phyloP scores from a whole-genome alignment of 2,888 invertebrate species.

The Linnaemya tessellans region DNA sequence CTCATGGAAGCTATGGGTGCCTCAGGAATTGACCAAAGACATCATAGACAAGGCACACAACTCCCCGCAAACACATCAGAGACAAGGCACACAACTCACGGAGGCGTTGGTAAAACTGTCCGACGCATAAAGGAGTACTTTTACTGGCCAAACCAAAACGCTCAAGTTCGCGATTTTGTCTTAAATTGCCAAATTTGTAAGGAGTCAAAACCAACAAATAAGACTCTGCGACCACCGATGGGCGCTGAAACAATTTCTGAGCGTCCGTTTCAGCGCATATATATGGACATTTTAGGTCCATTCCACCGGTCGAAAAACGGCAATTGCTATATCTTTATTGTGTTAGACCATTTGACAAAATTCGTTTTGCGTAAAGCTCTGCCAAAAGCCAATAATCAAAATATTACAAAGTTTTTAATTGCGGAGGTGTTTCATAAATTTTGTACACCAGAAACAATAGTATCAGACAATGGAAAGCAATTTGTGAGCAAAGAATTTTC shows the following conservation, averaged over 20 bases:
- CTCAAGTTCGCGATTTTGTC: background rate
- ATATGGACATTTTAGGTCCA: background rate
- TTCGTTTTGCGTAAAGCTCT: background rate
- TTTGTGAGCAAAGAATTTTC: background rate
- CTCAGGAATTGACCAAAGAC: background rate
- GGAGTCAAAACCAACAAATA: background rate
- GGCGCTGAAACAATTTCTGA: background rate
- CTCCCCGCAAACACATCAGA: background rate
- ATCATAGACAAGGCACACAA: background rate
- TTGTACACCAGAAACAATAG: background rate
- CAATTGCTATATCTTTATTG: background rate
- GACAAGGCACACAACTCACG: background rate
- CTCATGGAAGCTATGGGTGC: background rate
- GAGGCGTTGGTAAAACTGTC: background rate
- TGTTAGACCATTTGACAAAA: background rate
- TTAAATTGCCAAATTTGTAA: background rate
- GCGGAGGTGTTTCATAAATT: background rate
- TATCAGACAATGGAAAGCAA: background rate
- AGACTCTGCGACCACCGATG: background rate
- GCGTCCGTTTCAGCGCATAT: background rate
- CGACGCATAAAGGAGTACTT: background rate
- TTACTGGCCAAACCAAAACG: background rate
- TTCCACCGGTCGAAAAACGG: background rate
- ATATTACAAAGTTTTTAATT: background rate
- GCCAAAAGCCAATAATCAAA: background rate